A percentile compares a stretch with the other conserved stretches of the same genome.
phyloP scores from a whole-genome alignment of 2,113 vertebrate genomes.

The Oreochromis niloticus region DNA sequence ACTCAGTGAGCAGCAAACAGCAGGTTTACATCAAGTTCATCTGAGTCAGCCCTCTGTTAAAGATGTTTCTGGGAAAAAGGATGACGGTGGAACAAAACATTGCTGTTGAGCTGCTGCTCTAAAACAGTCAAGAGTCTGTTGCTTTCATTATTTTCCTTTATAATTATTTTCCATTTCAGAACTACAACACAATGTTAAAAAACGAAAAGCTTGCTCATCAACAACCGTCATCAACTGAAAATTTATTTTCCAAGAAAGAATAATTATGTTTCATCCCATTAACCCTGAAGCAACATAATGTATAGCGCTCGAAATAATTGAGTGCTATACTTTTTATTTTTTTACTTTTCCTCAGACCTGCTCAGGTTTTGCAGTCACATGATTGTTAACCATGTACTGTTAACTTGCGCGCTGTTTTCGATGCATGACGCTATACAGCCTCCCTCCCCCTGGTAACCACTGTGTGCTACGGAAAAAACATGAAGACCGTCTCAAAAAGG shows the following conservation, averaged over 20 bases:
- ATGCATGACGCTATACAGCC: too few species aligned
- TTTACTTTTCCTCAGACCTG: background rate
- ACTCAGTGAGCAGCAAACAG: background rate
- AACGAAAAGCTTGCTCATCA: background rate
- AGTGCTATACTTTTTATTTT: background rate
- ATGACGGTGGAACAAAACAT: background rate
- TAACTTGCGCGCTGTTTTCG: background rate
- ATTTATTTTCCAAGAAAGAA: background rate
- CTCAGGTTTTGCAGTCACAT: background rate
- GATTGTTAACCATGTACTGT: background rate
- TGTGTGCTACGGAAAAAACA: background rate
- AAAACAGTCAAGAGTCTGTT: background rate
- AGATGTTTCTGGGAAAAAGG: background rate
- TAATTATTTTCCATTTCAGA: background rate
- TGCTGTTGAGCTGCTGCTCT: background rate
- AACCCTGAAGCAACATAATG: background rate
- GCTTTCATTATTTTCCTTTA: background rate
- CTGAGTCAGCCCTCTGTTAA: background rate
- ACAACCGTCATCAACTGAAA: background rate
- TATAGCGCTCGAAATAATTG: background rate
- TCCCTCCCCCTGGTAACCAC: background rate
- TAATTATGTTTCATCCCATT: background rate
- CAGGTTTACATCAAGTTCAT: background rate
- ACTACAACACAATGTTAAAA: background rate
- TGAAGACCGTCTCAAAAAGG: background rate